Conservation (phyloP, 64 coral and sea anemone genomes). For the Actinia tenebrosa region DNA sequence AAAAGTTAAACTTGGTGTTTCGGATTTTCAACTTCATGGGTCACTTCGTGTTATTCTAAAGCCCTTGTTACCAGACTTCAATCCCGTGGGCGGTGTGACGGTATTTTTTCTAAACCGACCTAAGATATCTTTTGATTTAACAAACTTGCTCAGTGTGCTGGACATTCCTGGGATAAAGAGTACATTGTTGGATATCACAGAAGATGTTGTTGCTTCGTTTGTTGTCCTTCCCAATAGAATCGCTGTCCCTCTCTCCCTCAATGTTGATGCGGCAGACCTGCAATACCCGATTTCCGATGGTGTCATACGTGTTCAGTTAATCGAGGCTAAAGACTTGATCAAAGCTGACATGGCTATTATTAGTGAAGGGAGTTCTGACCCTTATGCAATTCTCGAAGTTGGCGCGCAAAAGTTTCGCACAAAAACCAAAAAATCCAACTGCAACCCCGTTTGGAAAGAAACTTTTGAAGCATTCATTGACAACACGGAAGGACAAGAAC, state of each 20-base stretch:
- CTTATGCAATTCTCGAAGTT: slow-evolving; percentile 72
- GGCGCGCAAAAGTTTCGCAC: slow-evolving; percentile 95
- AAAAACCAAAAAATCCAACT: slow-evolving; percentile 58
- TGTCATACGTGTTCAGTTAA: slow-evolving; percentile 63
- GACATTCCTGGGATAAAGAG: slow-evolving; percentile 93
- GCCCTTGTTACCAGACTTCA: slow-evolving; percentile 55
- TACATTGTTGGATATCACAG: slow-evolving; percentile 61
- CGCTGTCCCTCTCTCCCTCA: slow-evolving; percentile 59
- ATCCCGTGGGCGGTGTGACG: slow-evolving; percentile 66
- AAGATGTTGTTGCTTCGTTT: slow-evolving; percentile 77
- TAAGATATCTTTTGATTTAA: slow-evolving; percentile 75
- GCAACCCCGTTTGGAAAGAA: slow-evolving; percentile 82
- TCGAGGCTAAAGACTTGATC: slow-evolving; percentile 77
- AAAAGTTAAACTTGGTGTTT: slow-evolving; percentile 74
- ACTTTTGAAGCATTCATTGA: slow-evolving; percentile 92
- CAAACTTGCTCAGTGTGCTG: slow-evolving; percentile 81
- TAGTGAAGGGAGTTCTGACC: slow-evolving; percentile 67
- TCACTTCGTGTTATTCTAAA: slow-evolving; percentile 80
- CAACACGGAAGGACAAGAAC: slow-evolving; percentile 85
- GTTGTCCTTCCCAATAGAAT: slow-evolving; percentile 93
- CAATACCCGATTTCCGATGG: slow-evolving; percentile 91
- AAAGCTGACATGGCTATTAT: slow-evolving; percentile 71
- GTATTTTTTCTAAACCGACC: slow-evolving; percentile 95
- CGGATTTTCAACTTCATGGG: slow-evolving; percentile 77
- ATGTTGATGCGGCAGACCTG: slow-evolving; percentile 64